Evolutionary conservation across 2,113 vertebrate species (phyloP).

Genomic region (Spilogale gracilis): DNA sequence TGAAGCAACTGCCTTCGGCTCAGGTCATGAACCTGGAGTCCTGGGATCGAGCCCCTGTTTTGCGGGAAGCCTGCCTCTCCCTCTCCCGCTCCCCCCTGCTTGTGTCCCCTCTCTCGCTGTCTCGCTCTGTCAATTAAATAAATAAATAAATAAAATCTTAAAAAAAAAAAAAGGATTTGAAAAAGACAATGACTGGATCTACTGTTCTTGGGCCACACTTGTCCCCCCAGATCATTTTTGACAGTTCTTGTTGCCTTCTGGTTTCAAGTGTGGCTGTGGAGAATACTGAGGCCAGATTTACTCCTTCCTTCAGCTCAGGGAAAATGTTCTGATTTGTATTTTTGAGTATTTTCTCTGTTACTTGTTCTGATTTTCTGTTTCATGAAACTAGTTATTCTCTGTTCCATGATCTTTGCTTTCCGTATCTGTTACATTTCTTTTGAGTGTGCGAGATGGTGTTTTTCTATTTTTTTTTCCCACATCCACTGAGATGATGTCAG

Average conservation of each 20-base stretch:
- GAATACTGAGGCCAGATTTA: background rate
- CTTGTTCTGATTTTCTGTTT: conserved; percentile 15
- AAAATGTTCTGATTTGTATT: background rate
- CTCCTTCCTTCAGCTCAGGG: background rate
- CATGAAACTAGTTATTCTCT: conserved; percentile 2
- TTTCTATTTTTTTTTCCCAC: background rate
- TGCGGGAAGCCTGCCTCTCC: too few species aligned
- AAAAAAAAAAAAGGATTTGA: background rate
- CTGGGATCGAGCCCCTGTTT: too few species aligned
- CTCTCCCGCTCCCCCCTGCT: too few species aligned
- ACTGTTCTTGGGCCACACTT: background rate
- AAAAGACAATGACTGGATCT: background rate
- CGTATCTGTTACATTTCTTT: background rate
- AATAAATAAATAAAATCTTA: too few species aligned
- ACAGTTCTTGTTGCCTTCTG: background rate
- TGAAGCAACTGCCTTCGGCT: too few species aligned
- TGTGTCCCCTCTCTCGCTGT: too few species aligned
- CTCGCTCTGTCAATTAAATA: too few species aligned
- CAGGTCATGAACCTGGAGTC: too few species aligned
- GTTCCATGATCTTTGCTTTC: conserved; percentile 9
- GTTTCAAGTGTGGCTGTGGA: conserved; percentile 1
- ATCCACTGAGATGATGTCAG: background rate
- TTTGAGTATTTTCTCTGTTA: conserved; percentile 32
- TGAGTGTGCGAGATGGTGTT: background rate
- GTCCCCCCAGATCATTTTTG: background rate